Evolutionary conservation across 2,113 vertebrate genomes (phyloP).

Genomic region (Myotis lucifugus): DNA sequence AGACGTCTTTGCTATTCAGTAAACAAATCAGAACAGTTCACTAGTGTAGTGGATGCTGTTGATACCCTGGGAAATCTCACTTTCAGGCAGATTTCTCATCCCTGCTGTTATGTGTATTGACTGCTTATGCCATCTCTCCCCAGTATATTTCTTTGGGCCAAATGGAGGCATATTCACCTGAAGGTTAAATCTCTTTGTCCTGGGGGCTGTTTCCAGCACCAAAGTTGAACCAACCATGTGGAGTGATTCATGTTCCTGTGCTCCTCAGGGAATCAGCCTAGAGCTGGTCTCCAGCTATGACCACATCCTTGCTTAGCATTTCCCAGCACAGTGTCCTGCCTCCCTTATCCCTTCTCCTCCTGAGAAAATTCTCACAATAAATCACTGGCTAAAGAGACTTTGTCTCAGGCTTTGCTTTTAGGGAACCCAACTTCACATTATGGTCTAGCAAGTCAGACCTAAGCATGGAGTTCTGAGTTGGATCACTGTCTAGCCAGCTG

Average conservation of each 20-base stretch:
- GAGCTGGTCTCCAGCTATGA: neutral
- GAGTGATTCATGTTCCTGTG: neutral
- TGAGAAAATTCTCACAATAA: neutral
- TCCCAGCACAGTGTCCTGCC: rapidly evolving
- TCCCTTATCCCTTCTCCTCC: neutral
- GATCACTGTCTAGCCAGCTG: neutral
- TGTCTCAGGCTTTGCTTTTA: neutral
- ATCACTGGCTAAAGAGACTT: neutral
- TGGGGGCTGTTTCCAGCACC: neutral
- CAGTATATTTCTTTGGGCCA: neutral
- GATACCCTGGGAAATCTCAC: neutral
- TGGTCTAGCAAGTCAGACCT: neutral
- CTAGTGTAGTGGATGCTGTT: neutral
- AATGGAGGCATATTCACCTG: too few species aligned
- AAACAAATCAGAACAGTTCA: neutral
- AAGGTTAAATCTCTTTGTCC: neutral
- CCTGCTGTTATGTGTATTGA: rapidly evolving
- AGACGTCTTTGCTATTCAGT: slow-evolving; percentile 54
- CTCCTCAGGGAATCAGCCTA: neutral
- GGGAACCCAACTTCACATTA: neutral
- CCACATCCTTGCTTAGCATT: neutral
- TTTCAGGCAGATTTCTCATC: neutral
- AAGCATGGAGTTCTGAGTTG: neutral
- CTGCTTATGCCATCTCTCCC: neutral
- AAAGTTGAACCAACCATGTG: neutral